These are phyloP conservation scores for Luffia ferchaultella DNA, from an alignment of 2,888 invertebrate genomes.

Conservation along the genomic window DNA sequence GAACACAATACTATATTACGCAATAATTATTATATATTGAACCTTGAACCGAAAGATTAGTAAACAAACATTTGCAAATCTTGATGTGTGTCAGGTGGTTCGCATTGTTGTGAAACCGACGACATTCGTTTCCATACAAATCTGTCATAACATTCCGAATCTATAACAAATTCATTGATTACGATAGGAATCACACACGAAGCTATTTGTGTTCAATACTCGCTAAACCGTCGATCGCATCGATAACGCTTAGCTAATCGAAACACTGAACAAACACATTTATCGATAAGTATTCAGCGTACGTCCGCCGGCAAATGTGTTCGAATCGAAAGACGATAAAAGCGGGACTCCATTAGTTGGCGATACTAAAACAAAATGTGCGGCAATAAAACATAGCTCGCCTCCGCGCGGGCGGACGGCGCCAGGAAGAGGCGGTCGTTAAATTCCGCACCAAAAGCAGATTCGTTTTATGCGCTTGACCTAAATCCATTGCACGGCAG, in stretches of 20 bases:
- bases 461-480: constrained; percentile 1
- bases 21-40: too few species aligned
- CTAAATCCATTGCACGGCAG: neutral
- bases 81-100: too few species aligned
- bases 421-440: constrained; percentile 22
- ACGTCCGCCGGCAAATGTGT: neutral
- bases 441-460: constrained; percentile 8
- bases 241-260: neutral
- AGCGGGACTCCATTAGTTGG: neutral
- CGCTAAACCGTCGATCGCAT: neutral
- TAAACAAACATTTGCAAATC: too few species aligned
- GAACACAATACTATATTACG: too few species aligned
- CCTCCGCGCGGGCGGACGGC: neutral
- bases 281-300: neutral
- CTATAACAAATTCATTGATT: too few species aligned
- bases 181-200: too few species aligned
- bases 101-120: too few species aligned
- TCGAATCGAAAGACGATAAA: neutral
- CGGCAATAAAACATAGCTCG: neutral
- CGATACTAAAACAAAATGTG: neutral
- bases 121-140: too few species aligned
- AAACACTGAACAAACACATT: neutral
- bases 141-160: too few species aligned
- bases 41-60: too few species aligned
- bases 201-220: too few species aligned